These are phyloP conservation scores for Drosophila equinoxialis DNA, from an alignment of 1,140 invertebrate species.

Conservation along the genomic window DNA sequence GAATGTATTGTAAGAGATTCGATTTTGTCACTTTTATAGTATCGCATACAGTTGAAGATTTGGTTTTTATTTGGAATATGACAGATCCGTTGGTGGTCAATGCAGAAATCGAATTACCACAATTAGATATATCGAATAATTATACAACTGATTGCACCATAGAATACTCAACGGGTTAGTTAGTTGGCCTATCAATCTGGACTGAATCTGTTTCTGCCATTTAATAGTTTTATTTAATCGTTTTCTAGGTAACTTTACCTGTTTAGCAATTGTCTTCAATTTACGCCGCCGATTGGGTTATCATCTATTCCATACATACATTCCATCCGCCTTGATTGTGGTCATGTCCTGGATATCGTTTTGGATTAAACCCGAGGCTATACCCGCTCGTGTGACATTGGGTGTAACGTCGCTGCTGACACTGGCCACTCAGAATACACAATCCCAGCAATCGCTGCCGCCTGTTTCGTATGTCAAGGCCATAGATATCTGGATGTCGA, in stretches of 20 bases:
- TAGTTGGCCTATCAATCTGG: background rate
- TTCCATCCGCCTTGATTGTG: conserved; percentile 94
- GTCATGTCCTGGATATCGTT: conserved; percentile 97
- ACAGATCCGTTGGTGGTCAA: conserved; percentile 94
- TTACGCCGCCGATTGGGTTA: conserved; percentile 92
- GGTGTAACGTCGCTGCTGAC: conserved; percentile 93
- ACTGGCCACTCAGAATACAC: conserved; percentile 94
- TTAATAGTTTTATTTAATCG: background rate
- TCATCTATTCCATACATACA: conserved; percentile 95
- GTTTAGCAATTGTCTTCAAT: conserved; percentile 93
- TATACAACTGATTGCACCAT: conserved; percentile 94
- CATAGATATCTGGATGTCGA: conserved; percentile 97
- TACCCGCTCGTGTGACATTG: conserved; percentile 85
- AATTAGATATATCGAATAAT: conserved; percentile 93
- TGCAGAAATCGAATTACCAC: conserved; percentile 93
- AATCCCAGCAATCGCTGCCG: conserved; percentile 94
- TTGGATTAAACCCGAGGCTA: conserved; percentile 96
- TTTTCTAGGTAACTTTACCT: conserved; percentile 91
- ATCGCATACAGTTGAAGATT: conserved; percentile 92
- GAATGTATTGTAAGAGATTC: background rate
- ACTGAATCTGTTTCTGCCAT: background rate
- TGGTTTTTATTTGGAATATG: conserved; percentile 94
- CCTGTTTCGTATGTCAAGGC: conserved; percentile 96
- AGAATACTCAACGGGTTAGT: conserved; percentile 91
- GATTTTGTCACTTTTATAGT: conserved; percentile 84